Percentiles rank a stretch among this genome's conserved stretches.
Evolutionary conservation across 2,888 invertebrate genomes (phyloP).

Genomic region (Nudaria mundana): DNA sequence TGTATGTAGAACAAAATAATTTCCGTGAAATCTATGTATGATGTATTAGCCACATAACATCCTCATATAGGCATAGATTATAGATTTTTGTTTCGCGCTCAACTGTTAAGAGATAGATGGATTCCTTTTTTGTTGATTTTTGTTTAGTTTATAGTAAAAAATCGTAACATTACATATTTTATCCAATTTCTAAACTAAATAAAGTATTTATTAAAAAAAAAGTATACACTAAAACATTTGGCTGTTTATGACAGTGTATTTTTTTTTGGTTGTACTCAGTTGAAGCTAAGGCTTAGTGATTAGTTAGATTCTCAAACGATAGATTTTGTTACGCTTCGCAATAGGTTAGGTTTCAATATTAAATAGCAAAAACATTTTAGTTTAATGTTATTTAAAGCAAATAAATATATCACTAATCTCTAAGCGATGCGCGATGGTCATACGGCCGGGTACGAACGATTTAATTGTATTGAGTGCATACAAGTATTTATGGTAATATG

Average conservation of each 20-base stretch:
- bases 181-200: slow-evolving; percentile 20
- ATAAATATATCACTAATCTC: slow-evolving; percentile 30
- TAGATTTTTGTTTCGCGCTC: slow-evolving; percentile 38
- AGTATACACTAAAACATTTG: slow-evolving; percentile 23
- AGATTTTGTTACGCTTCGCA: slow-evolving; percentile 67
- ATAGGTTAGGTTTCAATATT: slow-evolving; percentile 61
- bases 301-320: slow-evolving; percentile 67
- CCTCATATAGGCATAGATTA: slow-evolving; percentile 49
- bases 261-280: slow-evolving; percentile 54
- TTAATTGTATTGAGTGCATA: slow-evolving; percentile 54
- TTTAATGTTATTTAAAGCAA: slow-evolving; percentile 45
- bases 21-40: slow-evolving; percentile 39
- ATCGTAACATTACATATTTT: slow-evolving; percentile 22
- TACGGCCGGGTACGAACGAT: slow-evolving; percentile 40
- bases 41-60: slow-evolving; percentile 71
- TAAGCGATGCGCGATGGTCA: slow-evolving; percentile 34
- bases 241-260: slow-evolving; percentile 41
- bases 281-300: slow-evolving; percentile 68
- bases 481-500: slow-evolving; percentile 48
- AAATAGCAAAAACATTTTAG: slow-evolving; percentile 56
- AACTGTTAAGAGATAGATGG: slow-evolving; percentile 39
- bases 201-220: slow-evolving; percentile 30
- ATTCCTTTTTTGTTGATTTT: slow-evolving; percentile 27
- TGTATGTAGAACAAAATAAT: slow-evolving; percentile 66
- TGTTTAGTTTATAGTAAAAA: slow-evolving; percentile 27